A percentile compares a stretch with the other conserved stretches of the same genome.
phyloP scores from a whole-genome alignment of 2,888 invertebrate species.

The Euzophera pinguis region DNA sequence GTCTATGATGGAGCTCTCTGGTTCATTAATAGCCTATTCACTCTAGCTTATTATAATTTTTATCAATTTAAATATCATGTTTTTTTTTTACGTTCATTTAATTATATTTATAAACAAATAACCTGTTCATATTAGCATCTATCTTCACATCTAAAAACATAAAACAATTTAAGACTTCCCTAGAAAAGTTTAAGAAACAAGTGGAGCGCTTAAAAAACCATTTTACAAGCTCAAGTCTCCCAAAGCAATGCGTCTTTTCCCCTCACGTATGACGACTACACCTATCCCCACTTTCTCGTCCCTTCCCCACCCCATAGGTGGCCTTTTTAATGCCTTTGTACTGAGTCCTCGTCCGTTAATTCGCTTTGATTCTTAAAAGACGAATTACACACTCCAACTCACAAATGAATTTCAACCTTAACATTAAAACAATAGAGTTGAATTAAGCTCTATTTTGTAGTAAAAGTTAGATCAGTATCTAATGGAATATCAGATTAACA shows the following conservation, averaged over 20 bases:
- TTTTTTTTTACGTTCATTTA: too few relatives aligned
- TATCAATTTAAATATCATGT: too few relatives aligned
- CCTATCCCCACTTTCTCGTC: conserved; percentile 36
- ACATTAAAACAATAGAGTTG: conserved; percentile 20
- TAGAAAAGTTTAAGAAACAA: too few relatives aligned
- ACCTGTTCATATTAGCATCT: too few relatives aligned
- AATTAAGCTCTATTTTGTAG: conserved; percentile 25
- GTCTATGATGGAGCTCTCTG: too few relatives aligned
- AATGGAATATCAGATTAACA: conserved; percentile 53
- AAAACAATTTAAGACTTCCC: too few relatives aligned
- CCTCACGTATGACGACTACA: conserved; percentile 38
- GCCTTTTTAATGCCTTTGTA: conserved; percentile 64
- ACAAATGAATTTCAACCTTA: conserved; percentile 32
- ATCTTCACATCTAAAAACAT: too few relatives aligned
- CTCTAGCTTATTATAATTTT: too few relatives aligned
- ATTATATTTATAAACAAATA: too few relatives aligned
- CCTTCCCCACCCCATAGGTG: conserved; percentile 37
- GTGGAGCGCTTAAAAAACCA: not conserved
- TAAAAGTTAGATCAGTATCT: conserved; percentile 59
- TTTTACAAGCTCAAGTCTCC: conserved; percentile 30
- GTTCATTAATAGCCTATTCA: too few relatives aligned
- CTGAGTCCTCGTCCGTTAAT: conserved; percentile 44
- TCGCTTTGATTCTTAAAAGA: conserved; percentile 51
- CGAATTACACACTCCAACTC: conserved; percentile 37
- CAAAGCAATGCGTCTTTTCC: conserved; percentile 52